Evolutionary conservation across 2,797 vertebrate species (phyloP).

Genomic region (Naso thynnoides): DNA sequence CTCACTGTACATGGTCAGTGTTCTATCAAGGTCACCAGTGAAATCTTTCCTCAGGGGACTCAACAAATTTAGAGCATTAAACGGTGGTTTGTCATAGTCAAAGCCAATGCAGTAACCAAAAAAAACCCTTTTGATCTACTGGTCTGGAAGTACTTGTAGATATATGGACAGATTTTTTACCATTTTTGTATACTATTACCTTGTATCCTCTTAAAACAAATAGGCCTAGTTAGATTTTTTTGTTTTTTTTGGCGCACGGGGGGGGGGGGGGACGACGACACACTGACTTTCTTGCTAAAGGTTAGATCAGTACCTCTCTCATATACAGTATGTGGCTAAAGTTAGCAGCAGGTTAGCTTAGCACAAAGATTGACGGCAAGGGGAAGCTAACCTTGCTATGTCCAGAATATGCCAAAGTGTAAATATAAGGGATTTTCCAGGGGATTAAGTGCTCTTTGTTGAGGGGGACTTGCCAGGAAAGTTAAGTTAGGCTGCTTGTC

Average conservation of each 20-base stretch:
- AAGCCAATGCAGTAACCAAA: conserved; percentile 11
- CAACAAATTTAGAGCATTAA: conserved; percentile 26
- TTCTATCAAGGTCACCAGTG: conserved; percentile 37
- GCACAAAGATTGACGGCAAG: not conserved
- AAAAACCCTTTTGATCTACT: no score
- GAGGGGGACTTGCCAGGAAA: not conserved
- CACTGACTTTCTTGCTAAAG: not conserved
- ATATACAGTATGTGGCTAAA: not conserved
- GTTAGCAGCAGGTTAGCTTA: not conserved
- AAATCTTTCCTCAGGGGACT: conserved; percentile 20
- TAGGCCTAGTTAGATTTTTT: no score
- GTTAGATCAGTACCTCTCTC: not conserved
- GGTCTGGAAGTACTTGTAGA: not conserved
- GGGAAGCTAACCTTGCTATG: not conserved
- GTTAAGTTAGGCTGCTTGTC: not conserved
- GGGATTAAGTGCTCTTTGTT: not conserved
- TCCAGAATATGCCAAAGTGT: not conserved
- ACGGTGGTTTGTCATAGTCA: conserved; percentile 3
- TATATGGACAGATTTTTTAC: no score
- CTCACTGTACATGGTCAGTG: conserved; percentile 75
- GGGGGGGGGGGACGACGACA: not conserved
- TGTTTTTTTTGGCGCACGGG: no score
- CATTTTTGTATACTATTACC: no score
- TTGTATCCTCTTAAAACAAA: no score
- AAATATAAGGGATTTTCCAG: not conserved